These are phyloP conservation scores for Willisornis vidua DNA, from an alignment of 2,113 vertebrate genomes.

Conservation along the genomic window DNA sequence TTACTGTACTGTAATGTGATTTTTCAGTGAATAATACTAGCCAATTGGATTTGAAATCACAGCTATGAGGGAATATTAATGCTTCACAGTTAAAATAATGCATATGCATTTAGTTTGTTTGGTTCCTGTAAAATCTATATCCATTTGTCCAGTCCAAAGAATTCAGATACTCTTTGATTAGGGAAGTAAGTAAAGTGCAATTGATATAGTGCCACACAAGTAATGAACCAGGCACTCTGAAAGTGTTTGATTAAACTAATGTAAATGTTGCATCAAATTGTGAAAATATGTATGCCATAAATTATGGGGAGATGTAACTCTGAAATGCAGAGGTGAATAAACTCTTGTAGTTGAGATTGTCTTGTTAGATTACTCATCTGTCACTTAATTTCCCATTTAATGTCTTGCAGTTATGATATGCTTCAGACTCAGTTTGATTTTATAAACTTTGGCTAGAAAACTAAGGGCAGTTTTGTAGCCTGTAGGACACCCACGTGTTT, in stretches of 20 bases:
- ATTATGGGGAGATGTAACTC: slow-evolving; percentile 54
- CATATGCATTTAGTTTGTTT: slow-evolving; percentile 41
- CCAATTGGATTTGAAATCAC: slow-evolving; percentile 34
- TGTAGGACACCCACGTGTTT: neutral
- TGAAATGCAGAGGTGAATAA: slow-evolving; percentile 63
- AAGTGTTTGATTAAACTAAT: slow-evolving; percentile 69
- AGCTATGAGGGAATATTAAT: slow-evolving; percentile 48
- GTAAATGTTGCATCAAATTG: slow-evolving; percentile 62
- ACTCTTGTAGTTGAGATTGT: slow-evolving; percentile 56
- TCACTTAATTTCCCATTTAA: slow-evolving; percentile 60
- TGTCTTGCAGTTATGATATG: slow-evolving; percentile 28
- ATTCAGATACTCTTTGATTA: slow-evolving; percentile 55
- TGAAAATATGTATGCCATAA: slow-evolving; percentile 50
- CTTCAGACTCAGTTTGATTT: slow-evolving; percentile 62
- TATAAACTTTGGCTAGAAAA: slow-evolving; percentile 60
- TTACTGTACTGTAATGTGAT: slow-evolving; percentile 27
- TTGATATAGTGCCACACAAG: slow-evolving; percentile 34
- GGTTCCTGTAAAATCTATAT: slow-evolving; percentile 66
- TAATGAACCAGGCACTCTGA: slow-evolving; percentile 28
- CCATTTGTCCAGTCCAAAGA: slow-evolving; percentile 50
- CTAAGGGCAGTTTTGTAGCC: slow-evolving; percentile 40
- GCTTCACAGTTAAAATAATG: slow-evolving; percentile 47
- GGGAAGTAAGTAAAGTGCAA: slow-evolving; percentile 63
- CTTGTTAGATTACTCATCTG: slow-evolving; percentile 71
- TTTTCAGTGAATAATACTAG: slow-evolving; percentile 41